Conservation (phyloP, 2,113 vertebrate species). For the Brachyhypopomus occidentalis region DNA sequence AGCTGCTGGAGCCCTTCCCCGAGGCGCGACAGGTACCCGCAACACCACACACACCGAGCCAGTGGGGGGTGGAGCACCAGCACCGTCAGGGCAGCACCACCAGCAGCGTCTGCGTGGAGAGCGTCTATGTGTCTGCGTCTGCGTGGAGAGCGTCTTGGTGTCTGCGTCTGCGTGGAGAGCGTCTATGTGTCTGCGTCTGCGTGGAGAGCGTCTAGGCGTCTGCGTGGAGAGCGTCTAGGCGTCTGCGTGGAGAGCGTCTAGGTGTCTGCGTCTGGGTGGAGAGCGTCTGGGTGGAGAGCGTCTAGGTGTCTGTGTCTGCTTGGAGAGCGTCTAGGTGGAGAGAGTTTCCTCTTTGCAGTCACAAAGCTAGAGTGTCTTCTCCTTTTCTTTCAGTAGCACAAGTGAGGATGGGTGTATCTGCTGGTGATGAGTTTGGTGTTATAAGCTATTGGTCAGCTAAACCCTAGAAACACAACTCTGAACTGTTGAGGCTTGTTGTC, state of each 20-base stretch:
- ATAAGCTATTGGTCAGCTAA: neutral
- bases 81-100: no score
- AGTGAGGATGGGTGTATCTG: neutral
- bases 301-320: no score
- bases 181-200: no score
- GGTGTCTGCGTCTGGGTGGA: no score
- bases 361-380: slow-evolving; percentile 13
- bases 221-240: no score
- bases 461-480: neutral
- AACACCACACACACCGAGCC: neutral
- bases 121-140: no score
- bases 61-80: neutral
- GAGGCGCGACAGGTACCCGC: slow-evolving; percentile 81
- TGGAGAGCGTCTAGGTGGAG: neutral
- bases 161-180: no score
- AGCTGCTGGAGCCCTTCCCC: slow-evolving; percentile 84
- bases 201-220: no score
- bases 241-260: no score
- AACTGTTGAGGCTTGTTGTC: neutral
- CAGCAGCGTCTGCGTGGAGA: no score
- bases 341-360: neutral
- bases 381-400: neutral
- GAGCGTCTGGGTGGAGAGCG: no score
- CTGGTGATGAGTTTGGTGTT: neutral
- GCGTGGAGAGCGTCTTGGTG: no score